A percentile compares a stretch with the other conserved stretches of the same genome.
These are phyloP conservation scores for Carapus acus DNA, from an alignment of 2,797 vertebrate genomes.

Conservation along the genomic window DNA sequence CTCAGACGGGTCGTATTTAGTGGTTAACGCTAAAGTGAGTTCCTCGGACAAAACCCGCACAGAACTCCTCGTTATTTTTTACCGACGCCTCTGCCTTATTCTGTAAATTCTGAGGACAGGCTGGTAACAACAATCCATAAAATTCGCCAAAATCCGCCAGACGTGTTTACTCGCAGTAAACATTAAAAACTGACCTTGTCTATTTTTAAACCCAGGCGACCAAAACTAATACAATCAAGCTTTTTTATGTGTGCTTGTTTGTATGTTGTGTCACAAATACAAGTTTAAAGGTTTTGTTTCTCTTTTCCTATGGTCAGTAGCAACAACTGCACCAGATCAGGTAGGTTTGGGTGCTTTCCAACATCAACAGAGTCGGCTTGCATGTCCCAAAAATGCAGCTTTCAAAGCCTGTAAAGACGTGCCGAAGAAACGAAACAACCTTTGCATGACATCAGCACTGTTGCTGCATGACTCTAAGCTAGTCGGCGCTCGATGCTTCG, in stretches of 20 bases:
- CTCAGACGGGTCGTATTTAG: no score
- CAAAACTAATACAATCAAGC: neutral
- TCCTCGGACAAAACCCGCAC: no score
- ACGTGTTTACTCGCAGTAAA: no score
- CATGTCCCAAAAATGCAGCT: constrained; percentile 17
- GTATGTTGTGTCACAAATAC: constrained; percentile 15
- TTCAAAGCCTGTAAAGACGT: constrained; percentile 53
- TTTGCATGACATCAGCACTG: constrained; percentile 59
- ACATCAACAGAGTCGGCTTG: no score
- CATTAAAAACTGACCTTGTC: no score
- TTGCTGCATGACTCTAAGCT: constrained; percentile 58
- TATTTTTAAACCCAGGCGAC: no score
- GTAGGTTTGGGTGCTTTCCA: constrained; percentile 72
- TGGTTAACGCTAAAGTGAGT: no score
- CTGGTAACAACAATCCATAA: no score
- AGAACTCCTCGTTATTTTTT: no score
- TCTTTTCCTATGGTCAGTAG: constrained; percentile 76
- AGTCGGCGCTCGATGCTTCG: constrained; percentile 19
- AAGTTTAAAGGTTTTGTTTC: constrained; percentile 16
- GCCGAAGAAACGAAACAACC: constrained; percentile 16
- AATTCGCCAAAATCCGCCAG: no score
- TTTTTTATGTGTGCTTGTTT: neutral
- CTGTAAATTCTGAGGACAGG: no score
- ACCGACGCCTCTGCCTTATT: no score
- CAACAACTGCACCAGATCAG: constrained; percentile 79